Base-by-base conservation (phyloP, 2,888 invertebrate species). In the Lithophane ornitopus region DNA sequence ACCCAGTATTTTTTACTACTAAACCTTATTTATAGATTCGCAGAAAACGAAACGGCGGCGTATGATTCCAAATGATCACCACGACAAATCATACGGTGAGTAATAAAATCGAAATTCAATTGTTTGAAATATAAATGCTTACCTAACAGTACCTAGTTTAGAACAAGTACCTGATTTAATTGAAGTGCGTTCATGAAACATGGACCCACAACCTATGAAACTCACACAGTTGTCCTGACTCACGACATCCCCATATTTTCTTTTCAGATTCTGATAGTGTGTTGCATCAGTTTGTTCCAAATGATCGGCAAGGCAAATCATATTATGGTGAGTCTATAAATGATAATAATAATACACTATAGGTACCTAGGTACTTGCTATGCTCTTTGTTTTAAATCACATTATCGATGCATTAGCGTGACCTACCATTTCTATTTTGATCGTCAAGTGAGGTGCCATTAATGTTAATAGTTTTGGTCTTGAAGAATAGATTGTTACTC, bases 271-370 rank as follows among this genome's bases (percentile, higher is more conserved):
- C 22, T 28, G 49, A 71, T 12, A 26, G 39, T 14, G 44, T 12
- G 44, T 46, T 11, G 3, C 19, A 41, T 22, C 8, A 19, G 2
- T 34, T 41, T 8, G 14, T 16, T 28, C 26, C n/a, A n/a, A 73
- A 34, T 49, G 80, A 26, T 46, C 65, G 65, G 19, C 44, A 65
- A 56, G 66, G 75, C 54, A 85, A 87, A 71, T 81, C 86, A 59
- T 12, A 44, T 63, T 54, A 63, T 63, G 39, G 80, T 76, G 26
- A 81, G 80, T 58, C 39, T 39, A 11, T 4, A 41, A 22, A 41
- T 61, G 16, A 16, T 14, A 62, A 14, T 14, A 62, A 14, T 8
- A 39, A 8, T 39, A 14, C 34, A 22, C 14, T 14, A 11, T 22
- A 39, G 34, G 0, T 22, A 34, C 3, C 3, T 14, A 34, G 34